Evolutionary conservation across 2,113 vertebrate genomes (phyloP).

Genomic region (Australoheros scitulus): DNA sequence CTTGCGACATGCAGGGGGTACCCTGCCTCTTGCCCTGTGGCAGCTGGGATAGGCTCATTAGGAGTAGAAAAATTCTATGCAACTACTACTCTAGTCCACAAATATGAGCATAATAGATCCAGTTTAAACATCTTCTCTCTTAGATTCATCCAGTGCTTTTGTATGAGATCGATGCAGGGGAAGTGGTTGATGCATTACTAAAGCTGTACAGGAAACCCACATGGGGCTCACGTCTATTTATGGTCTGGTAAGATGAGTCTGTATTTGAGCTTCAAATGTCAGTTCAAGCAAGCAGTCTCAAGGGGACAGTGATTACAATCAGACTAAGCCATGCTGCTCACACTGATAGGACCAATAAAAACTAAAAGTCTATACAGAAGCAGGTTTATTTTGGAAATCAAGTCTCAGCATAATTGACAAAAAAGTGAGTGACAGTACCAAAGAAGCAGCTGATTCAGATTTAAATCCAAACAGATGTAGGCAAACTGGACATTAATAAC

Average conservation of each 20-base stretch:
- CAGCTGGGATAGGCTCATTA: neutral
- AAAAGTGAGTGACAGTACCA: neutral
- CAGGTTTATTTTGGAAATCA: too few species aligned
- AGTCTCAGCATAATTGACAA: neutral
- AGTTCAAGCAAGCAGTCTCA: constrained; percentile 7
- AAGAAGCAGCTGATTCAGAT: neutral
- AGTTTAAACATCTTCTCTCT: neutral
- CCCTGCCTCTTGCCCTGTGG: too few species aligned
- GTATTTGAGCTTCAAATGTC: neutral
- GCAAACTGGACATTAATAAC: constrained; percentile 14
- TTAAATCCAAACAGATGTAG: neutral
- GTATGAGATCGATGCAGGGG: constrained; percentile 2
- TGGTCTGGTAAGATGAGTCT: neutral
- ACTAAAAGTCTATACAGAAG: neutral
- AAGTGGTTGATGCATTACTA: constrained; percentile 25
- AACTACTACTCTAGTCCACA: neutral
- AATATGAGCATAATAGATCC: neutral
- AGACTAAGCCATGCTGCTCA: neutral
- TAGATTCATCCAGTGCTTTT: neutral
- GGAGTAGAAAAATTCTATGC: neutral
- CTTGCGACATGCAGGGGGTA: too few species aligned
- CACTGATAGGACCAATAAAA: neutral
- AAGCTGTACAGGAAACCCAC: constrained; percentile 60
- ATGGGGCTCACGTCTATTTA: constrained; percentile 40
- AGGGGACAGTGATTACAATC: neutral